Percentiles rank a stretch among this genome's conserved stretches.
Evolutionary conservation across 1,140 invertebrate genomes (phyloP).

Genomic region (Orussus abietinus): DNA sequence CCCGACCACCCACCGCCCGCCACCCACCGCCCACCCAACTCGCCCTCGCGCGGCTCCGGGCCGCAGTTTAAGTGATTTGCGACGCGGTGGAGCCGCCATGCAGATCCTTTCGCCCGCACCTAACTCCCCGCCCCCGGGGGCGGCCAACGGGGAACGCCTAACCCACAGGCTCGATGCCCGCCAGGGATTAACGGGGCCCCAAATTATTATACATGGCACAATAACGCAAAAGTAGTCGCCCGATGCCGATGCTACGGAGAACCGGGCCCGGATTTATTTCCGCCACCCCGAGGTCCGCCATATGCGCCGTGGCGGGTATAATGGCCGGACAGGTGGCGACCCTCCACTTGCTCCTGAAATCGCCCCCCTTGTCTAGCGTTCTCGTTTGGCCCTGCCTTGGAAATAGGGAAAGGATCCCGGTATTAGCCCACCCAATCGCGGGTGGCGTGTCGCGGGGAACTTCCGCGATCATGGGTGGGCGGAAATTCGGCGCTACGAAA

Average conservation of each 20-base stretch:
- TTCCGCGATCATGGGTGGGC: too few relatives aligned
- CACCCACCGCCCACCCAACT: conserved; percentile 23
- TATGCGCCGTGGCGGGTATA: too few relatives aligned
- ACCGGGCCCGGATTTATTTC: too few relatives aligned
- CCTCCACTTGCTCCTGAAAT: too few relatives aligned
- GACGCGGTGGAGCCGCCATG: conserved; percentile 52
- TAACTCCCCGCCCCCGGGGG: conserved; percentile 13
- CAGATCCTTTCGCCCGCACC: conserved; percentile 51
- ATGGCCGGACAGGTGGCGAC: too few relatives aligned
- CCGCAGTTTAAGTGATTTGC: conserved; percentile 55
- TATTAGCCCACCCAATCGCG: too few relatives aligned
- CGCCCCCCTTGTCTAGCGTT: too few relatives aligned
- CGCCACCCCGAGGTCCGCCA: too few relatives aligned
- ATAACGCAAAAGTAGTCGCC: conserved; percentile 34
- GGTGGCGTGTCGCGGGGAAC: too few relatives aligned
- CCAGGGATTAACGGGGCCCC: conserved; percentile 35
- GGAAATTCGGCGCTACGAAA: too few relatives aligned
- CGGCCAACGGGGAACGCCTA: conserved; percentile 30
- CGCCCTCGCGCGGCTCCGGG: conserved; percentile 23
- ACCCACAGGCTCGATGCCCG: conserved; percentile 30
- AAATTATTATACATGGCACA: conserved; percentile 39
- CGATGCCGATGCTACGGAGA: conserved; percentile 5
- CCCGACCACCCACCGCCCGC: conserved; percentile 26
- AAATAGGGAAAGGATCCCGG: too few relatives aligned
- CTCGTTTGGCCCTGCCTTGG: too few relatives aligned